A percentile compares a stretch with the other conserved stretches of the same genome.
These are phyloP conservation scores for Cephus pulcher DNA, from an alignment of 2,888 invertebrate genomes.

Conservation along the genomic window DNA sequence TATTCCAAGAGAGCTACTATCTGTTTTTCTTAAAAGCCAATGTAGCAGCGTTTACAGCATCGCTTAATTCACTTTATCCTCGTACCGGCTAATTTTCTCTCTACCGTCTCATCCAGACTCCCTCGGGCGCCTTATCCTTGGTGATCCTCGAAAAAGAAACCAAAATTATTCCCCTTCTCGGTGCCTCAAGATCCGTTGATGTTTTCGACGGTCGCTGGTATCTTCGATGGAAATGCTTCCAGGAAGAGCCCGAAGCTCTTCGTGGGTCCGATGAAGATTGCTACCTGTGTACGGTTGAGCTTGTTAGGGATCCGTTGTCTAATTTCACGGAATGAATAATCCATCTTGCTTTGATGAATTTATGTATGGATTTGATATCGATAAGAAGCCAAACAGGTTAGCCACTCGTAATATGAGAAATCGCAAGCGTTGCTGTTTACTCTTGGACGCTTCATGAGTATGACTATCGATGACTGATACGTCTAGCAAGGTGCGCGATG, in stretches of 20 bases:
- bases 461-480: background rate
- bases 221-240: background rate
- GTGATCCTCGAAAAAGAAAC: background rate
- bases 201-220: background rate
- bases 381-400: background rate
- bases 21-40: background rate
- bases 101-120: background rate
- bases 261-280: background rate
- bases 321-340: background rate
- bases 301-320: background rate
- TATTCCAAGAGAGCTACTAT: background rate
- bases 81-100: slow-evolving; percentile 1
- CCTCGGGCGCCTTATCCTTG: background rate
- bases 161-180: background rate
- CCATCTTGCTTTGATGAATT: background rate
- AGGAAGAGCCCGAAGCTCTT: background rate
- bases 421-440: background rate
- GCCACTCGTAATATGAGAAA: background rate
- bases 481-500: slow-evolving; percentile 23
- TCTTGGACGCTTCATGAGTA: background rate
- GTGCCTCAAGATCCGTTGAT: background rate
- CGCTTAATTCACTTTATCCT: background rate
- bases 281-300: background rate
- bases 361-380: background rate
- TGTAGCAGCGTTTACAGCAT: background rate